phyloP scores from a whole-genome alignment of 1,140 invertebrate genomes.

The Diuraphis noxia region DNA sequence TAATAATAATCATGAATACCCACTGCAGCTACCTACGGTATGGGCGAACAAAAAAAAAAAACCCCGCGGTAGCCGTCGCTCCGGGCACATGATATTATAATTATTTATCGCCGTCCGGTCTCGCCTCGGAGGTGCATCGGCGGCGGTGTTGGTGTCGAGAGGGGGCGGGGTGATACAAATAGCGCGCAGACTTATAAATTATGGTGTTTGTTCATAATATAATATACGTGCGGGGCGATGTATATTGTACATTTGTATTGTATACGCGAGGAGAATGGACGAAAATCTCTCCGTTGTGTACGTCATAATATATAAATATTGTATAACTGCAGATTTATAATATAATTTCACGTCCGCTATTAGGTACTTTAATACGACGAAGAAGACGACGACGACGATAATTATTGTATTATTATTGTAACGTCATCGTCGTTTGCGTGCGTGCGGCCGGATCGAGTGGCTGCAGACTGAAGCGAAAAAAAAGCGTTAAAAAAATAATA shows the following conservation, averaged over 20 bases:
- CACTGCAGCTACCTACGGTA: not conserved
- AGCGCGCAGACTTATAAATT: slow-evolving; percentile 35
- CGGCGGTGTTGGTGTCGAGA: not conserved
- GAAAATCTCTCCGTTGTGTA: not conserved
- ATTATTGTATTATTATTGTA: not conserved
- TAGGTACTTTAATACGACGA: not conserved
- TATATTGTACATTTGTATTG: not conserved
- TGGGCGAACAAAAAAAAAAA: not conserved
- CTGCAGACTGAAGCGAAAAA: not conserved
- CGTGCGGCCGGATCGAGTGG: slow-evolving; percentile 2
- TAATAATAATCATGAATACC: not conserved
- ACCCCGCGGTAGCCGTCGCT: slow-evolving; percentile 3
- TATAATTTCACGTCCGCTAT: not conserved
- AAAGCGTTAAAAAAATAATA: not conserved
- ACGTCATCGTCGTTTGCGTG: not conserved
- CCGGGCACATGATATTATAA: not conserved
- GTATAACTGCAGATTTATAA: not conserved
- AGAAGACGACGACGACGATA: not conserved
- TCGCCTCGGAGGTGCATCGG: not conserved
- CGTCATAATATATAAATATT: not conserved
- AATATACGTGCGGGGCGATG: not conserved
- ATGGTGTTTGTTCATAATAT: not conserved
- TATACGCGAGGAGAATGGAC: not conserved
- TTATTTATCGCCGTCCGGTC: slow-evolving; percentile 25
- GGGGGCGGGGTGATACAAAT: not conserved